Base-by-base conservation (phyloP, 2,113 vertebrate genomes). In the Psettodes erumei region DNA sequence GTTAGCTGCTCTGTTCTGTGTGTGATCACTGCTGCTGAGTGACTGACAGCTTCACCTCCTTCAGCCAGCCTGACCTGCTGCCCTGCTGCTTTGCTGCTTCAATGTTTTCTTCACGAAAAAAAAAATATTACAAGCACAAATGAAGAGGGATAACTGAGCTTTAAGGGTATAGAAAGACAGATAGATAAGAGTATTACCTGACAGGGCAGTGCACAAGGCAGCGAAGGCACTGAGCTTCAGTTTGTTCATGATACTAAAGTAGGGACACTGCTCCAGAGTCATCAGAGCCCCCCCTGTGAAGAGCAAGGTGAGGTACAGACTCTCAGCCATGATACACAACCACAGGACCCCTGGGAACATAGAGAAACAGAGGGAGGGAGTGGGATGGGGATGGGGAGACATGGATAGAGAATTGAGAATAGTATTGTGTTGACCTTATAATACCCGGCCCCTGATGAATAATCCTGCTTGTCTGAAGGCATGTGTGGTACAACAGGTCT, bases 171-270 rank as follows among this genome's bases (percentile, higher is more conserved):
- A n/a, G n/a, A n/a, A n/a, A n/a, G n/a, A 32, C 2, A 10, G 3
- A 48, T 10, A 23, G 6, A 48, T 8, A 12, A 15, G 1, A 3
- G 5, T 0, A 23, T 81, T 94, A 96, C 96, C 96, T 96, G 96
- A 95, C 11, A 97, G 79, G 23, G 96, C 95, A 0, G 92, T 96
- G 88, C 96, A 95, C 72, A 97, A 82, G 28, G 96, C 96, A 23
- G 96, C 95, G 19, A 95, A 97, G 83, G 96, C 95, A 6, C 96
- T 96, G 81, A 96, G 93, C 85, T 96, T 96, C 16, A 98, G 89
- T 69, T 96, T 94, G 77, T 93, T 94, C 35, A 96, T 94, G 54
- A 93, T 66, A 15, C 94, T 91, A 40, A 93, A 94, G 74, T 89
- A 93, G 73, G 83, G 92, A 67, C 92, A 94, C 60, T 95, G 92